Percentiles rank a stretch among this genome's conserved stretches.
Evolutionary conservation across 2,888 invertebrate genomes (phyloP).

Genomic region (Tridacna crocea): DNA sequence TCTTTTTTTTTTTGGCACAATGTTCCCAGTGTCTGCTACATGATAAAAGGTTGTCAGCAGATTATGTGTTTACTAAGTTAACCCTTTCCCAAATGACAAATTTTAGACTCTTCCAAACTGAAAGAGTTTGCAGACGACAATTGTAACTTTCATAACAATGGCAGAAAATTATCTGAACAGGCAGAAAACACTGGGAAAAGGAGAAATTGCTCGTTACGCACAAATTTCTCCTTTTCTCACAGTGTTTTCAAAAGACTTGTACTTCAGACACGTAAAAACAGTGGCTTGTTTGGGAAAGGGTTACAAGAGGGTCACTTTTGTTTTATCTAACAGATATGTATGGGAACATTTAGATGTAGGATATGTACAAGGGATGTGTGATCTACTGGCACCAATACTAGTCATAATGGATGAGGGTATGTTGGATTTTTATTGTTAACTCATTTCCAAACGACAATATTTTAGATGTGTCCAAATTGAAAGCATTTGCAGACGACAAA

Average conservation of each 20-base stretch:
- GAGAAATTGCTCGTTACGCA: no score
- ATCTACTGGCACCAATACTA: slow-evolving; percentile 95
- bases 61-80: background rate
- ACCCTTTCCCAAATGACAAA: no score
- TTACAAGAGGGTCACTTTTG: background rate
- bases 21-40: background rate
- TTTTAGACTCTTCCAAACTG: no score
- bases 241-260: background rate
- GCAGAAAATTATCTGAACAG: no score
- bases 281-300: background rate
- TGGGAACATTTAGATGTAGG: slow-evolving; percentile 97
- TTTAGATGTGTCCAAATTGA: no score
- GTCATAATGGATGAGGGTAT: slow-evolving; percentile 94
- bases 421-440: slow-evolving; percentile 21
- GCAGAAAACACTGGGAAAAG: no score
- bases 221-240: no score
- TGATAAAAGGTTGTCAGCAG: background rate
- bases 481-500: no score
- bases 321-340: slow-evolving; percentile 89
- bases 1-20: background rate
- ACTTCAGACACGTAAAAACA: background rate
- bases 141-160: no score
- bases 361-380: slow-evolving; percentile 99
- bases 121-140: no score
- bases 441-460: no score